Conservation (phyloP, 2,113 vertebrate species). For the Oreocharis arfaki region DNA sequence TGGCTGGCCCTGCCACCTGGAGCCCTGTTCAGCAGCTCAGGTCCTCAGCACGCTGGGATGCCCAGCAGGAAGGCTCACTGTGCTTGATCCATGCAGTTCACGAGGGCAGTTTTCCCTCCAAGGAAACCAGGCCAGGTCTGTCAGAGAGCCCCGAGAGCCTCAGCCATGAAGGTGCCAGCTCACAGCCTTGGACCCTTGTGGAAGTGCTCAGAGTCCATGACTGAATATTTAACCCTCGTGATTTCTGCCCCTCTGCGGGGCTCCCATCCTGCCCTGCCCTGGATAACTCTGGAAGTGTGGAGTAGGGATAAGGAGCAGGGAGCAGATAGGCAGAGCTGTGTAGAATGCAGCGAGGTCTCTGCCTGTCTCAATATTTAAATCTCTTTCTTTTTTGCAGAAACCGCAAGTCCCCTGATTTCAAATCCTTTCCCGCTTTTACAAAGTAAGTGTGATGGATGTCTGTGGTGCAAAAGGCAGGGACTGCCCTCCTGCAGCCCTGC, state of each 20-base stretch:
- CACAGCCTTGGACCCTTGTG: not conserved
- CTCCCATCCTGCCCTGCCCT: not conserved
- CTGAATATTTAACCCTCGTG: not conserved
- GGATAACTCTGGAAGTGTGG: not conserved
- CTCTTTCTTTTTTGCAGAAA: conserved; percentile 80
- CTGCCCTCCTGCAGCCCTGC: not conserved
- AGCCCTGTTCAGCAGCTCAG: not conserved
- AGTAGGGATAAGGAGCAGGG: not conserved
- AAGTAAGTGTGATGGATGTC: conserved; percentile 75
- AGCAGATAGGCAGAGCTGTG: not conserved
- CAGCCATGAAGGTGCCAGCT: not conserved
- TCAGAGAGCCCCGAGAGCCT: not conserved
- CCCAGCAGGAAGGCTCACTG: not conserved
- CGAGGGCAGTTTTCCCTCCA: not conserved
- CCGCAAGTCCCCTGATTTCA: conserved; percentile 85
- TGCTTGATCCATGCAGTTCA: not conserved
- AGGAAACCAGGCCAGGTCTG: not conserved
- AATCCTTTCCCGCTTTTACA: conserved; percentile 81
- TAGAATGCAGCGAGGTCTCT: not conserved
- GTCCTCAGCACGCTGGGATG: not conserved
- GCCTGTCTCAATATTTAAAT: conserved; percentile 41
- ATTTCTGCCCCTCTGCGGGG: not conserved
- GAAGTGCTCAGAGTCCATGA: not conserved
- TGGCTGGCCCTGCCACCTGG: not conserved
- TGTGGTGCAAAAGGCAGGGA: not conserved